Evolutionary conservation across 2,888 invertebrate genomes (phyloP), one percentile per base, ranked within the genome.

Genomic region (Coenonympha arcania): DNA sequence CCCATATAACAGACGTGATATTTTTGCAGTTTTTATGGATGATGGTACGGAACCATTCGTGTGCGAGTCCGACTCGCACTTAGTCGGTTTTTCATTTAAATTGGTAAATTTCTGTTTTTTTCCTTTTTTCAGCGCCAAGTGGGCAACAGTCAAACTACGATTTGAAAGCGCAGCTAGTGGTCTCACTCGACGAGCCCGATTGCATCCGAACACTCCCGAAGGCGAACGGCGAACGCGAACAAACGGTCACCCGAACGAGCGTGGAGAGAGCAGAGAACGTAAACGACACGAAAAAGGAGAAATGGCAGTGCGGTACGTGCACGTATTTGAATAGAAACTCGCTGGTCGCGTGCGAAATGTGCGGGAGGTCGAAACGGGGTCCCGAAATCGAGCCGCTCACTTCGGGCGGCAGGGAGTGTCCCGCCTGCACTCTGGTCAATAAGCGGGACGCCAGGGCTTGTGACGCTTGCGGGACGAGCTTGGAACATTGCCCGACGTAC

Each of bases 401-500:
- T 13, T 90, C 92, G 6, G 93, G 93, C 0, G 93, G 93, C 0
- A 87, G 91, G 40, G 90, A 93, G 69, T 94, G 94, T 59, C 90
- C 91, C 0, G 80, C 89, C 19, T 94, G 94, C 69, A 94, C 94
- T 2, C 80, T 93, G 39, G 92, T 94, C 30, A 94, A 94, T 67
- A 88, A 89, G 36, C 88, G 89, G 62, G 89, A 89, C 46, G 90
- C 89, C 5, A 81, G 80, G 28, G 68, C 68, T 6, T 94, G 94
- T 68, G 90, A 90, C 60, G 93, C 91, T 13, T 94, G 94, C 71
- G 88, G 87, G 15, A 82, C 88, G 5, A 90, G 89, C 65, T 79
- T 93, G 34, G 88, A 91, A 64, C 90, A 92, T 76, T 93, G 93
- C 48, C 92, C 93, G 28, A 93, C 93, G 40, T 93, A 93, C 65